Evolutionary conservation across 2,113 vertebrate species (phyloP).

Genomic region (Podocnemis expansa): DNA sequence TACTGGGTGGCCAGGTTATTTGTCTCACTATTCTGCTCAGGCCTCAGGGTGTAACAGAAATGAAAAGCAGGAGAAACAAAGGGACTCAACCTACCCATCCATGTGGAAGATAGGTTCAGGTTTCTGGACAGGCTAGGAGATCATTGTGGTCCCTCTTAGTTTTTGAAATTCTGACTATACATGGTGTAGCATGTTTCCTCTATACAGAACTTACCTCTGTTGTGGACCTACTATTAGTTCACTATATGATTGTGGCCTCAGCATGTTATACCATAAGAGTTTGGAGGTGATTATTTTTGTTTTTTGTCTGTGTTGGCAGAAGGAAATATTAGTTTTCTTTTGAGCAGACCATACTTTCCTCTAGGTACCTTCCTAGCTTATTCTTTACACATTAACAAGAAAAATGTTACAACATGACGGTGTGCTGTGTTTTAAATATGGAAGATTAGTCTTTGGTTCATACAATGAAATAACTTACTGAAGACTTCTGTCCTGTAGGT

Average conservation of each 20-base stretch:
- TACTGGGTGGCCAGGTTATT: too few species aligned
- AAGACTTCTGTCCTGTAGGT: accelerated
- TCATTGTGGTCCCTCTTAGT: background rate
- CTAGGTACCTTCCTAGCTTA: background rate
- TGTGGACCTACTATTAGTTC: background rate
- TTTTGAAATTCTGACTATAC: background rate
- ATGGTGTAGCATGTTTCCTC: background rate
- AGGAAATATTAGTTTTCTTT: background rate
- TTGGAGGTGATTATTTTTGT: background rate
- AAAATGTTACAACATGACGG: background rate
- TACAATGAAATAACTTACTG: background rate
- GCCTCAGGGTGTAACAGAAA: background rate
- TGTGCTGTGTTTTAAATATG: background rate
- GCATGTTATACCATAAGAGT: background rate
- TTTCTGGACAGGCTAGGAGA: background rate
- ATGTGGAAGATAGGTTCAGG: background rate
- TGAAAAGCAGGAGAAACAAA: background rate
- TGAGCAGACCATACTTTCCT: background rate
- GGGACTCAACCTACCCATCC: background rate
- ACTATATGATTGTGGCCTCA: background rate
- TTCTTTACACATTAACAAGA: background rate
- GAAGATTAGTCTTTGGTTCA: background rate
- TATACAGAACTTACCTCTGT: accelerated
- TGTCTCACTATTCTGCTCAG: background rate
- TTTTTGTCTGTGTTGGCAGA: background rate